These are phyloP conservation scores for Batillaria attramentaria DNA, from an alignment of 1,140 invertebrate species.

Conservation along the genomic window DNA sequence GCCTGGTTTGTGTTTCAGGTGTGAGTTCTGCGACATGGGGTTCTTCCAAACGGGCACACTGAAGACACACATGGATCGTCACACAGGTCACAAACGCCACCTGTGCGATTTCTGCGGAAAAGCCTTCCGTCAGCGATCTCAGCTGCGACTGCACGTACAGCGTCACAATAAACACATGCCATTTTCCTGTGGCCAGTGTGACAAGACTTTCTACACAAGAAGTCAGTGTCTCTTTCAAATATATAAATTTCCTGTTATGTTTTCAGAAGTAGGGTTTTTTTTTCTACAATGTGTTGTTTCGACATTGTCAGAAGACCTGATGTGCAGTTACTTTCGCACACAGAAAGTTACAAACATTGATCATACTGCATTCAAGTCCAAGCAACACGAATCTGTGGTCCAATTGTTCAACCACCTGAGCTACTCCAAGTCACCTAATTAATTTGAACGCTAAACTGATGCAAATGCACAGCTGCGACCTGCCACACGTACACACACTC, in stretches of 20 bases:
- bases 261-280: no score
- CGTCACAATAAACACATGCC: constrained; percentile 68
- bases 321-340: neutral
- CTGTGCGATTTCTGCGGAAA: constrained; percentile 73
- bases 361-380: neutral
- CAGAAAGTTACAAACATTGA: neutral
- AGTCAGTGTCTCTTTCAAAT: no score
- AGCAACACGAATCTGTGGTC: no score
- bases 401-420: no score
- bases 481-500: neutral
- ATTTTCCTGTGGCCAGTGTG: constrained; percentile 68
- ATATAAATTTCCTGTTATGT: no score
- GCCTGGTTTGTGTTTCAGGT: constrained; percentile 57
- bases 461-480: no score
- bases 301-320: no score
- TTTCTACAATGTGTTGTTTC: no score
- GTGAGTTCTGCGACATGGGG: constrained; percentile 66
- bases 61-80: constrained; percentile 71
- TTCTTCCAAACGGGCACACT: constrained; percentile 72
- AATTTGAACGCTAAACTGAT: no score
- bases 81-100: constrained; percentile 69
- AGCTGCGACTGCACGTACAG: constrained; percentile 69
- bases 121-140: constrained; percentile 72
- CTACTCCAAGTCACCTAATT: no score
- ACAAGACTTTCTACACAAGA: constrained; percentile 69